Evolutionary conservation across 2,113 vertebrate genomes (phyloP).

Genomic region (Myodes glareolus): DNA sequence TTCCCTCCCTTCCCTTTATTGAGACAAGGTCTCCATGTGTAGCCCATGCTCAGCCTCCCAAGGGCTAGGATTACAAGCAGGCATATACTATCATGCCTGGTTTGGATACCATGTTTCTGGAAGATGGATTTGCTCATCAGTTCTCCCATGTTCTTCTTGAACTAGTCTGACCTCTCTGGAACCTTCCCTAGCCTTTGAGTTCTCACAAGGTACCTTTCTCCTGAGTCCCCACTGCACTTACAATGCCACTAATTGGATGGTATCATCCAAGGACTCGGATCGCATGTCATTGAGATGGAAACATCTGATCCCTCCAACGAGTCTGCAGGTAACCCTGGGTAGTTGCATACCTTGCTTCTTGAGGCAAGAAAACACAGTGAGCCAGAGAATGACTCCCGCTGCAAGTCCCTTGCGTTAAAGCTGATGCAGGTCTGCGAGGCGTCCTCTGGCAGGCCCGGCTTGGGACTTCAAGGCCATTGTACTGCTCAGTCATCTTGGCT

Average conservation of each 20-base stretch:
- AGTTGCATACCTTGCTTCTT: not conserved
- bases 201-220: not conserved
- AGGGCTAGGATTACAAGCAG: not conserved
- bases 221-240: not conserved
- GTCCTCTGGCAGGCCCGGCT: not conserved
- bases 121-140: not conserved
- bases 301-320: not conserved
- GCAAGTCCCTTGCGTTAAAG: not conserved
- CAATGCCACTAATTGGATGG: not conserved
- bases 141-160: not conserved
- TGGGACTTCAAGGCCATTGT: not conserved
- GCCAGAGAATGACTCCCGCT: not conserved
- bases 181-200: not conserved
- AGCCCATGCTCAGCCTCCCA: not conserved
- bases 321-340: not conserved
- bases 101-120: not conserved
- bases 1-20: not conserved
- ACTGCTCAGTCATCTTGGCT: not conserved
- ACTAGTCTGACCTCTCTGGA: not conserved
- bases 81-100: not conserved
- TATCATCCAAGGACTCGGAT: not conserved
- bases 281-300: constrained; percentile 17
- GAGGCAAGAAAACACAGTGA: not conserved
- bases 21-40: not conserved
- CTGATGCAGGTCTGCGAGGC: not conserved